These are phyloP conservation scores for Pseudomugil gertrudae DNA, from an alignment of 2,797 vertebrate species.

Conservation along the genomic window DNA sequence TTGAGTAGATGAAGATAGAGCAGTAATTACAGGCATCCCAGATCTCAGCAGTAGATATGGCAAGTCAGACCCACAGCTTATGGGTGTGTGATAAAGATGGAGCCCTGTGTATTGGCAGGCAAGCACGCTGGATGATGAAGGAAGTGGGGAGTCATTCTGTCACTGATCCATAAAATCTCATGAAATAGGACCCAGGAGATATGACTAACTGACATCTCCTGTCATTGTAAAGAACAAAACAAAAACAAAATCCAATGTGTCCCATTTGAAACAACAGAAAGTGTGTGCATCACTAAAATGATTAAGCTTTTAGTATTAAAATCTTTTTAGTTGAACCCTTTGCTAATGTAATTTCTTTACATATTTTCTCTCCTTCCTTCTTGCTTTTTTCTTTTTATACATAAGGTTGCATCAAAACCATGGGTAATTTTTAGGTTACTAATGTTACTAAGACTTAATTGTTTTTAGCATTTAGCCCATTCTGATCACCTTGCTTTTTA, in stretches of 20 bases:
- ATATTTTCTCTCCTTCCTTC: constrained; percentile 8
- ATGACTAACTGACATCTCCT: constrained; percentile 50
- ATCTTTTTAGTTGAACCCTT: constrained; percentile 36
- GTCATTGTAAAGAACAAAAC: too few relatives aligned
- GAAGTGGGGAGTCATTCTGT: constrained; percentile 69
- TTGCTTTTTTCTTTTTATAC: too few relatives aligned
- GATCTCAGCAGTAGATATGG: constrained; percentile 76
- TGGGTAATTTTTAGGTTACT: constrained; percentile 40
- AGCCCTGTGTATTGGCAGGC: constrained; percentile 70
- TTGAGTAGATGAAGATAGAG: constrained; percentile 83
- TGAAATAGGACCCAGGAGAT: constrained; percentile 61
- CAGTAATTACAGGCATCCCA: constrained; percentile 83
- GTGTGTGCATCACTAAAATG: constrained; percentile 45
- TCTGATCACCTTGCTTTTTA: constrained; percentile 74
- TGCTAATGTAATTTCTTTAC: constrained; percentile 27
- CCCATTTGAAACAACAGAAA: constrained; percentile 47
- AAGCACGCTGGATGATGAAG: constrained; percentile 68
- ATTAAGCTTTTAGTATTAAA: constrained; percentile 49
- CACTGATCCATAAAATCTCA: constrained; percentile 74
- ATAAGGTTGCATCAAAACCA: not conserved
- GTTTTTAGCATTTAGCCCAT: constrained; percentile 74
- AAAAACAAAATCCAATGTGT: constrained; percentile 53
- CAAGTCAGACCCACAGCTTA: constrained; percentile 59
- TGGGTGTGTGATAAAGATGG: constrained; percentile 70
- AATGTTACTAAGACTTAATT: constrained; percentile 75